A percentile compares a stretch with the other conserved stretches of the same genome.
Evolutionary conservation across 2,888 invertebrate species (phyloP).

Genomic region (Malacosoma neustria): DNA sequence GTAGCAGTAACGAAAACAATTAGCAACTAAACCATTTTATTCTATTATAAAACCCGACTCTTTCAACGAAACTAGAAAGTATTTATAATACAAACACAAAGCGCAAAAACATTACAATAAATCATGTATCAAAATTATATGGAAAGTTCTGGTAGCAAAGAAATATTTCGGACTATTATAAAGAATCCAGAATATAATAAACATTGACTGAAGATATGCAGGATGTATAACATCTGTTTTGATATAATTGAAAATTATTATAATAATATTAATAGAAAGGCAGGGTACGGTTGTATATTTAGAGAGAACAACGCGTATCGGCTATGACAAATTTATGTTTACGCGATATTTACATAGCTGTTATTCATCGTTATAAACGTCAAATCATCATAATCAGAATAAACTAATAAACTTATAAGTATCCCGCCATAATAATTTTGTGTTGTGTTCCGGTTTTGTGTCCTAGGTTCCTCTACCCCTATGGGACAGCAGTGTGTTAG

Average conservation of each 20-base stretch:
- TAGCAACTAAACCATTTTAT: no score
- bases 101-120: not conserved
- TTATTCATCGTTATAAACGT: no score
- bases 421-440: no score
- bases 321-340: not conserved
- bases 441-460: no score
- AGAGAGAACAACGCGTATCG: not conserved
- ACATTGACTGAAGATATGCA: conserved; percentile 8
- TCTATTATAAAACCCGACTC: no score
- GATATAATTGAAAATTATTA: conserved; percentile 22
- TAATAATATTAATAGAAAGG: conserved; percentile 29
- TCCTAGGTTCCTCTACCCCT: no score
- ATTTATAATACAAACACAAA: not conserved
- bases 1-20: no score
- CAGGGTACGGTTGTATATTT: conserved; percentile 14
- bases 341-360: no score
- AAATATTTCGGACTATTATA: conserved; percentile 4
- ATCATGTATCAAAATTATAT: not conserved
- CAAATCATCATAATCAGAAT: no score
- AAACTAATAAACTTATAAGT: no score
- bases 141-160: conserved; percentile 4
- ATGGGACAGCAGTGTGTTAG: no score
- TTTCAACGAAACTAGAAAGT: not conserved
- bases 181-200: conserved; percentile 8
- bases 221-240: conserved; percentile 12